Conservation (phyloP, 2,113 vertebrate genomes). For the Chrysochloris asiatica region DNA sequence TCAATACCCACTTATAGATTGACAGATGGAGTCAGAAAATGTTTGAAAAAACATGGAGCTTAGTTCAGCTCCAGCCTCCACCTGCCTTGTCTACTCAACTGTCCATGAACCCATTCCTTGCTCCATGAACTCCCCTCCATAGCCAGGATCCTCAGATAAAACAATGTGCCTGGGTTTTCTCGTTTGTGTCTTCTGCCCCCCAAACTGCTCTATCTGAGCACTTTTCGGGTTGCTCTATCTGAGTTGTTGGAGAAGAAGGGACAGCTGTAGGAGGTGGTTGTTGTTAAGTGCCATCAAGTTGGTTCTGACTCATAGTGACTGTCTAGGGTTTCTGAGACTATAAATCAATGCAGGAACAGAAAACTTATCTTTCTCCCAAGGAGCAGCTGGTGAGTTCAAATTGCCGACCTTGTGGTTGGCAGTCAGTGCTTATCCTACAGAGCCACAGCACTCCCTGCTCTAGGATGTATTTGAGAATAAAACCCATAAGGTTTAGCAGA, state of each 20-base stretch:
- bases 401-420: no score
- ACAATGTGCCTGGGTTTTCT: not conserved
- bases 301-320: no score
- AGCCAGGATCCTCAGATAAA: not conserved
- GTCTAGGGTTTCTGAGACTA: no score
- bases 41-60: not conserved
- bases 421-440: no score
- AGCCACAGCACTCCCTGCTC: no score
- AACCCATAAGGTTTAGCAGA: not conserved
- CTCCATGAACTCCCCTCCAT: fast-evolving
- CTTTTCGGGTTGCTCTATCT: not conserved
- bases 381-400: no score
- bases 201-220: conserved; percentile 2
- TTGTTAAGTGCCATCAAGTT: no score
- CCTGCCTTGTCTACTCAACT: not conserved
- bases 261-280: not conserved
- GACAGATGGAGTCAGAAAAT: conserved; percentile 7
- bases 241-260: not conserved
- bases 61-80: not conserved
- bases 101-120: not conserved
- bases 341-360: no score
- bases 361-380: no score
- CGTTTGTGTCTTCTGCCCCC: not conserved
- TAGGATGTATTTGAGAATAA: not conserved
- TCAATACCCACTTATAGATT: not conserved